Evolutionary conservation across 2,888 invertebrate species (phyloP).

Genomic region (Caenorhabditis sinica): DNA sequence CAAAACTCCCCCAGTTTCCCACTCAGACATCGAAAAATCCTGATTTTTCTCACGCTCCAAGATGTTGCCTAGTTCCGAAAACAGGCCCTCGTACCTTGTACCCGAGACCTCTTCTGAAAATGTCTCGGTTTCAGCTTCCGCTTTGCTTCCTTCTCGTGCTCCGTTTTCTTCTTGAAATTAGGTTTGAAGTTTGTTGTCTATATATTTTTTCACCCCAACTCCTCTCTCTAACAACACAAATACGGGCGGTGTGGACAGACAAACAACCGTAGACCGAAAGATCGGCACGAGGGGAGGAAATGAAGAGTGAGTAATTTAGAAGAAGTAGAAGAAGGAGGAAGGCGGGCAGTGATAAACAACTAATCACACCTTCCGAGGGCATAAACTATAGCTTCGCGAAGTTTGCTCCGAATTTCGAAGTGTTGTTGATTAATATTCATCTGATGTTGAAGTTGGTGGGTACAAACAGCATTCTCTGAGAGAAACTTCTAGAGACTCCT

Average conservation of each 20-base stretch:
- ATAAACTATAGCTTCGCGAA: too few relatives aligned
- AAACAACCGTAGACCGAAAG: conserved; percentile 12
- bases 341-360: too few relatives aligned
- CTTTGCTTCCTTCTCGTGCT: too few relatives aligned
- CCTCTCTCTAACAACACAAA: background rate
- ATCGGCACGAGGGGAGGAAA: background rate
- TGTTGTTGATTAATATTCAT: too few relatives aligned
- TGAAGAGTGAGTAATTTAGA: conserved; percentile 1
- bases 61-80: background rate
- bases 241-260: background rate
- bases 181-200: conserved; percentile 5
- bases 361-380: too few relatives aligned
- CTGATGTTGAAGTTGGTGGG: too few relatives aligned
- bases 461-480: too few relatives aligned
- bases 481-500: too few relatives aligned
- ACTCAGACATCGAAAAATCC: background rate
- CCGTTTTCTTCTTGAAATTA: background rate
- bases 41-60: background rate
- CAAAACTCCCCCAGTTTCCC: background rate
- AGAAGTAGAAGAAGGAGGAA: too few relatives aligned
- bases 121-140: background rate
- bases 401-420: too few relatives aligned
- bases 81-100: background rate
- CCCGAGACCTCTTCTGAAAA: background rate
- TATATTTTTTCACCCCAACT: background rate